Conservation (phyloP, 2,888 invertebrate genomes). For the Lumbricus terrestris region DNA sequence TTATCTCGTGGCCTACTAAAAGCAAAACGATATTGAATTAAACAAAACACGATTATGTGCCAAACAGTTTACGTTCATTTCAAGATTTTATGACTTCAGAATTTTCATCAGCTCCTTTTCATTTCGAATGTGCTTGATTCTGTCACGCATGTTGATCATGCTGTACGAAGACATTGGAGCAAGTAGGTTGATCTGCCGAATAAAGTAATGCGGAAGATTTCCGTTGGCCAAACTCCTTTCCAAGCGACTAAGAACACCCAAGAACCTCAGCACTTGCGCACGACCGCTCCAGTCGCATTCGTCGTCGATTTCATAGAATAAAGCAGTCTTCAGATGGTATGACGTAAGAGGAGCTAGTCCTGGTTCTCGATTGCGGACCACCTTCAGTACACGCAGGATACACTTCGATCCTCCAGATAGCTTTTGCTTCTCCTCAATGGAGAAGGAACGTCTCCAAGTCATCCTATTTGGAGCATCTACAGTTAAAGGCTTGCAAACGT, state of each 20-base stretch:
- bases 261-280: background rate
- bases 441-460: background rate
- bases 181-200: background rate
- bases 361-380: constrained; percentile 13
- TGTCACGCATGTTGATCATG: background rate
- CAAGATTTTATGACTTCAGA: too few relatives aligned
- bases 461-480: background rate
- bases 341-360: background rate
- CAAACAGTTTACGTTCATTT: too few relatives aligned
- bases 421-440: background rate
- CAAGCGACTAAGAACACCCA: background rate
- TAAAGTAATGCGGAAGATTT: background rate
- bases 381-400: constrained; percentile 28
- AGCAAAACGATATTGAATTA: too few relatives aligned
- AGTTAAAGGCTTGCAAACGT: background rate
- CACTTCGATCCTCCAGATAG: background rate
- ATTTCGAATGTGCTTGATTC: background rate
- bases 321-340: constrained; percentile 9
- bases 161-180: background rate
- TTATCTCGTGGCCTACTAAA: too few relatives aligned
- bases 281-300: background rate
- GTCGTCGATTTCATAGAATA: background rate
- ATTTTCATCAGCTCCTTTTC: too few relatives aligned
- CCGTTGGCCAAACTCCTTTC: background rate
- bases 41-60: too few relatives aligned